phyloP scores from a whole-genome alignment of 2,797 vertebrate genomes.

The Labroides dimidiatus region DNA sequence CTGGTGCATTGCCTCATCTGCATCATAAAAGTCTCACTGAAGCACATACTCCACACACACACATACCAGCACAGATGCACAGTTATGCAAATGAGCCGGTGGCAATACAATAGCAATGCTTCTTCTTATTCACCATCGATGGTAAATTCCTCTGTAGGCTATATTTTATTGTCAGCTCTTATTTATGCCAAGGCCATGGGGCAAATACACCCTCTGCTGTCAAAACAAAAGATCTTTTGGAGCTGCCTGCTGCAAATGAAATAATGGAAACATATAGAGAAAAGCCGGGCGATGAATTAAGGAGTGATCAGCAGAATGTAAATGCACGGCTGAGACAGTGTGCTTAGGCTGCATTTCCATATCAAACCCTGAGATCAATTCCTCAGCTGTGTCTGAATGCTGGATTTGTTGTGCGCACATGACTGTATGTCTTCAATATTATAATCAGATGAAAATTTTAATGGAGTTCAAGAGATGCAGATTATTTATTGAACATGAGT shows the following conservation, averaged over 20 bases:
- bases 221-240: constrained; percentile 55
- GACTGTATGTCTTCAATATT: constrained; percentile 11
- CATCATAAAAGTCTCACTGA: background rate
- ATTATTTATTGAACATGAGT: constrained; percentile 17
- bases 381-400: constrained; percentile 42
- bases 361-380: constrained; percentile 63
- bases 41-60: background rate
- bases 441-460: background rate
- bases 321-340: constrained; percentile 35
- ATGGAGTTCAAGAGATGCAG: constrained; percentile 17
- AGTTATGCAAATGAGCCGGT: constrained; percentile 34
- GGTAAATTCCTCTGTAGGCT: constrained; percentile 38
- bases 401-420: constrained; percentile 3
- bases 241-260: constrained; percentile 35
- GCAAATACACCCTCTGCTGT: constrained; percentile 48
- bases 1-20: background rate
- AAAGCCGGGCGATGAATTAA: constrained; percentile 47
- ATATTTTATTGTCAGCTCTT: constrained; percentile 58
- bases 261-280: constrained; percentile 39
- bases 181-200: constrained; percentile 43
- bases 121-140: constrained; percentile 32
- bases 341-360: constrained; percentile 57
- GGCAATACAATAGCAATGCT: constrained; percentile 7
- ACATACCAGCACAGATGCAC: background rate
- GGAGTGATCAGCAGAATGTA: constrained; percentile 69